Evolutionary conservation across 1,140 invertebrate species (phyloP).

Genomic region (Calephelis virginiensis): DNA sequence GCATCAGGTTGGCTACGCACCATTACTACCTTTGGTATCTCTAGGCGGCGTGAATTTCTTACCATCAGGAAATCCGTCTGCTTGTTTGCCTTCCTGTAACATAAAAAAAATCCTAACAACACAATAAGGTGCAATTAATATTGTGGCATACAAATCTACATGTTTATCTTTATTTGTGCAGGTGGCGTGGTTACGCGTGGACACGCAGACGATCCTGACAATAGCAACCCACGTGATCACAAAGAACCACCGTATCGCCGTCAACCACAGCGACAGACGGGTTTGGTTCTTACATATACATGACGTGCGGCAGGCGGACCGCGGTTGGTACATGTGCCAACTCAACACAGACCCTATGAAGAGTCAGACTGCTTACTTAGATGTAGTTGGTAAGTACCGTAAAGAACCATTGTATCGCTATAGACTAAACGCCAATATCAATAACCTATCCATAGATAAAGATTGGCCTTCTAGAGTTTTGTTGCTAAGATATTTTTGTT

Average conservation of each 20-base stretch:
- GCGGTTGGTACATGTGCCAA: slow-evolving; percentile 93
- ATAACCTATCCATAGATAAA: no score
- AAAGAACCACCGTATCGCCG: slow-evolving; percentile 90
- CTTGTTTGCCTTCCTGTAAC: no score
- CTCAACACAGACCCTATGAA: slow-evolving; percentile 96
- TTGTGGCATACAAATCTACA: background rate
- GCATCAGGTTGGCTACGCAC: no score
- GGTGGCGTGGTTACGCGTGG: slow-evolving; percentile 93
- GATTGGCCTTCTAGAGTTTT: no score
- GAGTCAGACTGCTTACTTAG: slow-evolving; percentile 91
- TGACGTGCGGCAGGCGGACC: slow-evolving; percentile 87
- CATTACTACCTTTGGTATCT: no score
- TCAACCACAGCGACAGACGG: slow-evolving; percentile 88
- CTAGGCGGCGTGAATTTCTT: no score
- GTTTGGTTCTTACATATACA: slow-evolving; percentile 92
- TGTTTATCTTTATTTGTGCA: slow-evolving; percentile 49
- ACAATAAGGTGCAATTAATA: no score
- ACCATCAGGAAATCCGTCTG: no score
- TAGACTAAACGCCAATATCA: no score
- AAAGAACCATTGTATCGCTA: no score
- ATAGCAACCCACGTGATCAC: slow-evolving; percentile 93
- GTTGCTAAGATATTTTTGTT: no score
- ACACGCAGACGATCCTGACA: slow-evolving; percentile 94
- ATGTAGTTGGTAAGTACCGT: slow-evolving; percentile 88
- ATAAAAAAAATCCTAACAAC: no score